phyloP scores from a whole-genome alignment of 2,888 invertebrate species.

The Artemia sinica region DNA sequence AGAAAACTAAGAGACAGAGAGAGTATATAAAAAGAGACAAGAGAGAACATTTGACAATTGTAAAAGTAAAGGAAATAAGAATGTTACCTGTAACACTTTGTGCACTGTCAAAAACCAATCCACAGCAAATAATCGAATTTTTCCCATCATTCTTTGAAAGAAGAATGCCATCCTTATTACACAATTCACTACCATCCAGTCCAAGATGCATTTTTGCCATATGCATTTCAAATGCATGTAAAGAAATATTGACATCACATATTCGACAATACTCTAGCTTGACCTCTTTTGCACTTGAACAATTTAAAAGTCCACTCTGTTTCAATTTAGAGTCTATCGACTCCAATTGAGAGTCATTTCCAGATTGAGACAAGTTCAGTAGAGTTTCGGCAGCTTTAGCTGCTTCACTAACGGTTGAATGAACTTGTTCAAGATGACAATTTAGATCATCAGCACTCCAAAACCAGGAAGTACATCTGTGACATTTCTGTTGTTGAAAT shows the following conservation, averaged over 20 bases:
- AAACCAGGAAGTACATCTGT: conserved; percentile 4
- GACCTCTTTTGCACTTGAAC: conserved; percentile 10
- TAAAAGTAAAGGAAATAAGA: background rate
- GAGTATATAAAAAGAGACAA: too few species aligned
- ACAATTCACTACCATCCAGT: background rate
- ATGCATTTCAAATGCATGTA: background rate
- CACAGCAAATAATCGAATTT: conserved; percentile 8
- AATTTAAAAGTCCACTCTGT: background rate
- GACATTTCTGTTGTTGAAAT: conserved; percentile 12
- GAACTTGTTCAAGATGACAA: conserved; percentile 8
- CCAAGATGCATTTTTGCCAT: background rate
- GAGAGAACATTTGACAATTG: too few species aligned
- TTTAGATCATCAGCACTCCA: background rate
- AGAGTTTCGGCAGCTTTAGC: conserved; percentile 7
- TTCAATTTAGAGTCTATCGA: background rate
- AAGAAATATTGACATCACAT: background rate
- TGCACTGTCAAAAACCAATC: background rate
- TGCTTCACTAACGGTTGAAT: conserved; percentile 10
- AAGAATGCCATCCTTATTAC: background rate
- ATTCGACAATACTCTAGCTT: background rate
- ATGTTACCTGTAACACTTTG: background rate
- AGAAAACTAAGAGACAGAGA: too few species aligned
- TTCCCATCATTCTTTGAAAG: background rate
- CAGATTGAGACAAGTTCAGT: conserved; percentile 3
- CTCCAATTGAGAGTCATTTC: background rate